These are phyloP conservation scores for Chydorus sphaericus DNA, from an alignment of 2,888 invertebrate species.

Conservation along the genomic window DNA sequence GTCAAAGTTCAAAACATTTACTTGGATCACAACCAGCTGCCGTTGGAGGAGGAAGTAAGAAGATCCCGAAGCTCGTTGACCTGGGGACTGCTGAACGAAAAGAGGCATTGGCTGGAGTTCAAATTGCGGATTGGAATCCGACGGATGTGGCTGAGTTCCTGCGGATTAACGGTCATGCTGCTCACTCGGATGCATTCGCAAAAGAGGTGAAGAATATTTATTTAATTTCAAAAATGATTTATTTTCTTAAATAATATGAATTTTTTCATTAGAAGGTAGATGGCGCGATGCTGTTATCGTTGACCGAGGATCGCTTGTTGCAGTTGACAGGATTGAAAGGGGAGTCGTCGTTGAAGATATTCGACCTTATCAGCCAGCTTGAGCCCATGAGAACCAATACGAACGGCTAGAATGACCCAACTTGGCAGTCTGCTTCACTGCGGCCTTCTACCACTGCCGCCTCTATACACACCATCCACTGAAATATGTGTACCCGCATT, in stretches of 20 bases:
- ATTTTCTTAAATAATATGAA: no score
- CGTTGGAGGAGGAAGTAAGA: conserved; percentile 9
- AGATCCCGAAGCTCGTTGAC: conserved; percentile 19
- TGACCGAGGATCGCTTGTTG: conserved; percentile 80
- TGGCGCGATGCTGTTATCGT: conserved; percentile 59
- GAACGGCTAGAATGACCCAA: no score
- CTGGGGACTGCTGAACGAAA: conserved; percentile 32
- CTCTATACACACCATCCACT: no score
- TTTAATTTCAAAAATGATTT: no score
- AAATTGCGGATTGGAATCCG: conserved; percentile 61
- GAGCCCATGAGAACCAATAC: no score
- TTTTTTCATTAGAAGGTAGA: conserved; percentile 51
- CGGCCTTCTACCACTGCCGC: no score
- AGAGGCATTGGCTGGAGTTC: conserved; percentile 31
- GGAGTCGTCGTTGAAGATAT: conserved; percentile 85
- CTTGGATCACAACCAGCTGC: conserved; percentile 3
- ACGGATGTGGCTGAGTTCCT: conserved; percentile 80
- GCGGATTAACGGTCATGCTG: conserved; percentile 62
- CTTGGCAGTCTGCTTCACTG: no score
- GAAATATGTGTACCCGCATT: no score
- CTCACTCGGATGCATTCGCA: conserved; percentile 43
- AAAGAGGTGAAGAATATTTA: conserved; percentile 30
- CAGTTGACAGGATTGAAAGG: conserved; percentile 83
- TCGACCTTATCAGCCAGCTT: conserved; percentile 82
- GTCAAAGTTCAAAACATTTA: no score